A percentile compares a stretch with the other conserved stretches of the same genome.
phyloP scores from a whole-genome alignment of 2,797 vertebrate species.

The Esox lucius region DNA sequence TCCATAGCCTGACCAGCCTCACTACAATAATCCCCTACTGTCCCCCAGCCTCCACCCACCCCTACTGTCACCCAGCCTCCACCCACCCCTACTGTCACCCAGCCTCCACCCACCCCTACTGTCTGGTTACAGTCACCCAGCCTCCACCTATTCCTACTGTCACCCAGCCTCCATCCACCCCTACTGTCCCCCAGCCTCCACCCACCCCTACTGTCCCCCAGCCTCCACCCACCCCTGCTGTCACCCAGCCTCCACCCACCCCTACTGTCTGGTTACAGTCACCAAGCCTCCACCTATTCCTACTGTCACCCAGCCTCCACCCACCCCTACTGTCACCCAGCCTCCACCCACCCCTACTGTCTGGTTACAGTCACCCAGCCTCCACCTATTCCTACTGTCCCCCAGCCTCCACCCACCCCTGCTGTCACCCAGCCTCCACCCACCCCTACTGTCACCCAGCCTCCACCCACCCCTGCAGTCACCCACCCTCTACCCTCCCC shows the following conservation, averaged over 20 bases:
- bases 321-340: background rate
- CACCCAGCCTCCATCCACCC: background rate
- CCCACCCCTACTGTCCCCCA: background rate
- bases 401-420: background rate
- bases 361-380: background rate
- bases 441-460: background rate
- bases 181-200: background rate
- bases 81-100: background rate
- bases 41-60: background rate
- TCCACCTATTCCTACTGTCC: background rate
- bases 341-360: background rate
- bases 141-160: background rate
- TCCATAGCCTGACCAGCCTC: too few species aligned
- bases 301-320: background rate
- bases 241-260: background rate
- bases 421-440: constrained; percentile 23
- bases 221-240: background rate
- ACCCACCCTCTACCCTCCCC: background rate
- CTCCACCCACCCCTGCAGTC: background rate
- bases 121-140: constrained; percentile 14
- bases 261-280: background rate
- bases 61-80: background rate
- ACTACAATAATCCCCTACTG: too few species aligned
- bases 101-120: background rate
- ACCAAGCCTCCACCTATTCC: constrained; percentile 19